phyloP scores from a whole-genome alignment of 1,140 invertebrate species.

The Zaprionus africanus region DNA sequence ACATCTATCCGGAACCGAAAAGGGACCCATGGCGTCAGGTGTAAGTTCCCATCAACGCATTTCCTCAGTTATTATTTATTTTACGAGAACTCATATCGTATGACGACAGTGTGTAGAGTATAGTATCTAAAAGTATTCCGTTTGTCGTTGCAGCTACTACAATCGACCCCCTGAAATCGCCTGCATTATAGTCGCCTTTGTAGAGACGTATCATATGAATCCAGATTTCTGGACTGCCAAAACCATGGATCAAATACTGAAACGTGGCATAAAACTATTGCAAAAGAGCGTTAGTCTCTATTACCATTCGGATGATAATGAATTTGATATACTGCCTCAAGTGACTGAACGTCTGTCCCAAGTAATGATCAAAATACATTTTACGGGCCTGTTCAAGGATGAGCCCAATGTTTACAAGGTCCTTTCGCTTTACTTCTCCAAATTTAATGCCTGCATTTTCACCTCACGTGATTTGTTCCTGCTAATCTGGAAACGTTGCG shows the following conservation, averaged over 20 bases:
- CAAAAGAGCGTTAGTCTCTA: constrained; percentile 54
- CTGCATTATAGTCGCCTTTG: constrained; percentile 69
- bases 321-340: constrained; percentile 78
- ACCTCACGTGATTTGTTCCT: constrained; percentile 66
- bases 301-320: constrained; percentile 58
- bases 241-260: constrained; percentile 74
- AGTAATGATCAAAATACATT: constrained; percentile 65
- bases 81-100: no score
- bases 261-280: constrained; percentile 62
- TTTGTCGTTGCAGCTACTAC: constrained; percentile 43
- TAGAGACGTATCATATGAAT: constrained; percentile 75
- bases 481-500: constrained; percentile 79
- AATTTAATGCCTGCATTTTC: constrained; percentile 75
- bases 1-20: constrained; percentile 63
- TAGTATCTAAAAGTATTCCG: neutral
- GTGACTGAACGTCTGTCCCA: constrained; percentile 59
- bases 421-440: constrained; percentile 67
- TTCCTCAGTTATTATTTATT: no score
- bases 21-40: constrained; percentile 24
- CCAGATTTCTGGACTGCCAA: constrained; percentile 76
- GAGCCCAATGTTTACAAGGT: constrained; percentile 80
- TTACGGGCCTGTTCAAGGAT: constrained; percentile 59
- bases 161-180: constrained; percentile 70
- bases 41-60: constrained; percentile 17
- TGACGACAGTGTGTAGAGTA: neutral